phyloP scores from a whole-genome alignment of 2,797 vertebrate genomes.

The Trichosurus vulpecula region DNA sequence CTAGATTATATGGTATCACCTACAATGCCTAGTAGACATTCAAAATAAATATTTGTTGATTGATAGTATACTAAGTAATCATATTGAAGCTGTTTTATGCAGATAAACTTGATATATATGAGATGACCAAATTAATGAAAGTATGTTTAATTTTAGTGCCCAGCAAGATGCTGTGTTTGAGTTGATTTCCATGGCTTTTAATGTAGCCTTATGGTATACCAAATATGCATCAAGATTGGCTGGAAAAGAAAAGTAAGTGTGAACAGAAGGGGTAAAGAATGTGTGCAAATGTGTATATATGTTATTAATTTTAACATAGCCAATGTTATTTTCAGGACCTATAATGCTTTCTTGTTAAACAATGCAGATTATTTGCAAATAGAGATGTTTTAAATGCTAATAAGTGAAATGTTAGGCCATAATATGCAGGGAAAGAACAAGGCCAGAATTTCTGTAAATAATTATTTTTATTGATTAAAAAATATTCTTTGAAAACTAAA shows the following conservation, averaged over 20 bases:
- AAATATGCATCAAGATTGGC: constrained; percentile 96
- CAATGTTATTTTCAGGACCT: constrained; percentile 23
- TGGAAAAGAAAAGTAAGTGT: constrained; percentile 97
- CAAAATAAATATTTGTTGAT: neutral
- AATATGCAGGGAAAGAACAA: constrained; percentile 18
- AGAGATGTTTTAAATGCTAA: neutral
- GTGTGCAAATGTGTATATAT: neutral
- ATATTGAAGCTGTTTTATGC: neutral
- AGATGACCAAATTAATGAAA: constrained; percentile 41
- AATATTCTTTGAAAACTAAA: constrained; percentile 3
- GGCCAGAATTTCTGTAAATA: neutral
- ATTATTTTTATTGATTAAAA: neutral
- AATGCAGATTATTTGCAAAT: constrained; percentile 15
- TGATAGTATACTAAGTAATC: neutral
- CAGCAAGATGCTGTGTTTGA: constrained; percentile 98
- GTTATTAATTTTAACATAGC: neutral
- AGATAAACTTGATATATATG: neutral
- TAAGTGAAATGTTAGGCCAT: constrained; percentile 4
- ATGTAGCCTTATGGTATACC: constrained; percentile 96
- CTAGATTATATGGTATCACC: neutral
- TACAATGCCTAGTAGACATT: neutral
- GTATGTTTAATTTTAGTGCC: constrained; percentile 85
- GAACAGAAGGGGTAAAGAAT: neutral
- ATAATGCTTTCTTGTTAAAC: constrained; percentile 17
- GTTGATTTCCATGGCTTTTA: constrained; percentile 95